A percentile compares a stretch with the other conserved stretches of the same genome.
These are phyloP conservation scores for Adelosebastes latens DNA, from an alignment of 2,797 vertebrate genomes.

Conservation along the genomic window DNA sequence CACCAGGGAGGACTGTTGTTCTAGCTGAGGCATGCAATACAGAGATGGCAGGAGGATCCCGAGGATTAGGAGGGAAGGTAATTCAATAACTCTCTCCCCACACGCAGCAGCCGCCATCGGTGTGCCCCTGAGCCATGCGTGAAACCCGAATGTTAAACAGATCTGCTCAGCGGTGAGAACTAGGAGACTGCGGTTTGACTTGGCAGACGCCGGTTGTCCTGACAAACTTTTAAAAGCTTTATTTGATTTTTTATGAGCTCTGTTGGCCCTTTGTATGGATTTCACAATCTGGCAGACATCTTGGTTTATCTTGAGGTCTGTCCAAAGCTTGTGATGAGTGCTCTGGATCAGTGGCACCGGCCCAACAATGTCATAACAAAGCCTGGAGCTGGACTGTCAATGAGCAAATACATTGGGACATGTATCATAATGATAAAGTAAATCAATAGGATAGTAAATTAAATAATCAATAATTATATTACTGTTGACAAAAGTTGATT, in stretches of 20 bases:
- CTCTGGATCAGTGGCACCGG: background rate
- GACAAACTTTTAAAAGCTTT: background rate
- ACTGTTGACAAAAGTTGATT: background rate
- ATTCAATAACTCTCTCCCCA: background rate
- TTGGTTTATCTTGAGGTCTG: background rate
- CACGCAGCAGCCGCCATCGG: slow-evolving; percentile 4
- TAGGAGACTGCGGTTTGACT: background rate
- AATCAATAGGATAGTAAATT: background rate
- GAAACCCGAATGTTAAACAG: background rate
- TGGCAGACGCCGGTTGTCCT: background rate
- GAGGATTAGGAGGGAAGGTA: slow-evolving; percentile 7
- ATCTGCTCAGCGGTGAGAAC: background rate
- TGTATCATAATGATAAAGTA: background rate
- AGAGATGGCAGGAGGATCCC: background rate
- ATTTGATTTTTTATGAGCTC: background rate
- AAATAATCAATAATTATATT: background rate
- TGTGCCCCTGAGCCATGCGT: slow-evolving; percentile 1
- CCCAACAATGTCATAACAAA: background rate
- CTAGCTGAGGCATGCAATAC: slow-evolving; percentile 28
- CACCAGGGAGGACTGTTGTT: slow-evolving; percentile 28
- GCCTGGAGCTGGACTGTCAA: background rate
- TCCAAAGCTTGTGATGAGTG: background rate
- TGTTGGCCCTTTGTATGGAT: background rate
- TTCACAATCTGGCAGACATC: background rate
- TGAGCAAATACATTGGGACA: background rate